These are phyloP conservation scores for Parapsyche elsis DNA, from an alignment of 1,140 invertebrate species.

Conservation along the genomic window DNA sequence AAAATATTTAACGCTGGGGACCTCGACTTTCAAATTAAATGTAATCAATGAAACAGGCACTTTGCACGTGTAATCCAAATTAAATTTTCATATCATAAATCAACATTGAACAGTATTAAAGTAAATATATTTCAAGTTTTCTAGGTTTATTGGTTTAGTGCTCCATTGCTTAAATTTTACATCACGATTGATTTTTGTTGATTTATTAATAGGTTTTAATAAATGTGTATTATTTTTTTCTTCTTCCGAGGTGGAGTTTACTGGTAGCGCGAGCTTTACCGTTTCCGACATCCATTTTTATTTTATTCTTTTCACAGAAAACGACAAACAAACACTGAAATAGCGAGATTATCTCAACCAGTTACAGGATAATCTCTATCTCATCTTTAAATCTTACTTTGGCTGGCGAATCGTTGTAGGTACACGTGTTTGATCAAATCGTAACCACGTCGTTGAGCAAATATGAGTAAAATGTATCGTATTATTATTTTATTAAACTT, in stretches of 20 bases:
- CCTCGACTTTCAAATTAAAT: background rate
- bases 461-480: too few relatives aligned
- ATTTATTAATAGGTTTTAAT: too few relatives aligned
- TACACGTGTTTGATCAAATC: background rate
- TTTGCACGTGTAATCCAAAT: too few relatives aligned
- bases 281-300: background rate
- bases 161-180: too few relatives aligned
- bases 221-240: too few relatives aligned
- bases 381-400: constrained; percentile 21
- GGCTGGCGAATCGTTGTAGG: background rate
- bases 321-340: background rate
- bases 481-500: background rate
- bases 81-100: too few relatives aligned
- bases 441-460: background rate
- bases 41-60: too few relatives aligned
- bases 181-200: too few relatives aligned
- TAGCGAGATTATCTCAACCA: constrained; percentile 13
- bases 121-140: too few relatives aligned
- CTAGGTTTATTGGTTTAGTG: too few relatives aligned
- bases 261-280: background rate
- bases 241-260: too few relatives aligned
- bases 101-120: too few relatives aligned
- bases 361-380: constrained; percentile 24
- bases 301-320: background rate
- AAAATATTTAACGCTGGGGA: background rate